Conservation (phyloP, 2,888 invertebrate species). For the Epinotia nisella region DNA sequence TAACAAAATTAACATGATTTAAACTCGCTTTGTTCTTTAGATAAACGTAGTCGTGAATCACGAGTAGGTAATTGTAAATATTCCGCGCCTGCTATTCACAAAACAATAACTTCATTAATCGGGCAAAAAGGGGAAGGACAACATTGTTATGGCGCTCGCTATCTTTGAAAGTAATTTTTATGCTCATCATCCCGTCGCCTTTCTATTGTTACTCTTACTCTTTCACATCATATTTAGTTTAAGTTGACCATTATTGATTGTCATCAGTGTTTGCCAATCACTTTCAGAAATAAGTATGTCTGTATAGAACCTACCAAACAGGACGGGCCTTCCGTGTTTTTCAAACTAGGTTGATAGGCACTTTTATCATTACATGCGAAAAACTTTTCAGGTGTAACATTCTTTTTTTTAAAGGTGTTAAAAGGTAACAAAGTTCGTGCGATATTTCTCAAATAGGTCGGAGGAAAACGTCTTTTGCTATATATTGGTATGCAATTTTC, state of each 20-base stretch:
- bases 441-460: too few relatives aligned
- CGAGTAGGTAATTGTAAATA: constrained; percentile 56
- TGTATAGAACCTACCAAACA: too few relatives aligned
- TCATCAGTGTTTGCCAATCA: neutral
- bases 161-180: neutral
- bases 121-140: constrained; percentile 33
- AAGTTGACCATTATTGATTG: neutral
- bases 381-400: too few relatives aligned
- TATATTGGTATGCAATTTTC: too few relatives aligned
- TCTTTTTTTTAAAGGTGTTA: too few relatives aligned
- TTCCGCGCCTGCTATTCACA: constrained; percentile 56
- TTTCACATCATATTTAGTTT: neutral
- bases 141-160: neutral
- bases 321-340: too few relatives aligned
- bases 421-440: too few relatives aligned
- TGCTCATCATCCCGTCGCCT: neutral
- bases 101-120: constrained; percentile 61
- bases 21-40: constrained; percentile 48
- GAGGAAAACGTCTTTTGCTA: too few relatives aligned
- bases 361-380: too few relatives aligned
- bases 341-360: too few relatives aligned
- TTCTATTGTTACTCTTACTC: neutral
- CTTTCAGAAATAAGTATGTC: neutral
- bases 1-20: constrained; percentile 53
- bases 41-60: constrained; percentile 60